Evolutionary conservation across 2,113 vertebrate genomes (phyloP), one percentile per base, ranked within the genome.

Genomic region (Sinocyclocheilus rhinocerous): DNA sequence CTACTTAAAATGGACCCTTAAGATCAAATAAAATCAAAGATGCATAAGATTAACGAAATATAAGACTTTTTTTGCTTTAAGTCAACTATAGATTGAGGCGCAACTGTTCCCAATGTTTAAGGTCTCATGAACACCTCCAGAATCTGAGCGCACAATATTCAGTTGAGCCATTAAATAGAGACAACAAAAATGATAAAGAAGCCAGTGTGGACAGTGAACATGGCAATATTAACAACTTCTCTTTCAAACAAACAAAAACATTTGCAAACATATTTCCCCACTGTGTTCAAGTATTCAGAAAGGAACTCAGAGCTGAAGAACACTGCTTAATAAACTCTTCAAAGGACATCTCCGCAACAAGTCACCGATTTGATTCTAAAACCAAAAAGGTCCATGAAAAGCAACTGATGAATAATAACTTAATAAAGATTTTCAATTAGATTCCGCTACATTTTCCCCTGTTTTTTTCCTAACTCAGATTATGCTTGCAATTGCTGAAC

Each of bases 271-370:
- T 76, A 59, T 26, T 77, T 83, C 9, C 57, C 26, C 24, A 69
- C 48, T 84, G 70, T 88, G 45, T 93, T 89, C 90, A 91, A 92
- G 91, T 89, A 88, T 91, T 88, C 57, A 39, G 57, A 88, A 86
- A 73, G 79, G 57, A 92, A 89, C 83, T 85, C 73, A 90, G 86
- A 87, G 87, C 89, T 91, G 91, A 90, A 90, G 36, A 39, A 81
- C 33, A 79, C 72, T 91, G 63, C 61, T 6, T 77, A 69, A 86
- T 4, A 42, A 55, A 61, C 59, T 81, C 59, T 65, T 29, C 79
- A 65, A 24, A 81, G 59, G 59, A 67, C n/a, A 67, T 65, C 59
- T 81, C 79, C 48, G 59, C 79, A 24, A 76, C 12, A 29, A 48
- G 59, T 48, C 59, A 48, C 13, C 4, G 5, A 4, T 29, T 11